Evolutionary conservation across 30 jellyfish, hydroid and myxozoan genomes (phyloP), one percentile per base, ranked within the genome.

Genomic region (Hydra vulgaris): DNA sequence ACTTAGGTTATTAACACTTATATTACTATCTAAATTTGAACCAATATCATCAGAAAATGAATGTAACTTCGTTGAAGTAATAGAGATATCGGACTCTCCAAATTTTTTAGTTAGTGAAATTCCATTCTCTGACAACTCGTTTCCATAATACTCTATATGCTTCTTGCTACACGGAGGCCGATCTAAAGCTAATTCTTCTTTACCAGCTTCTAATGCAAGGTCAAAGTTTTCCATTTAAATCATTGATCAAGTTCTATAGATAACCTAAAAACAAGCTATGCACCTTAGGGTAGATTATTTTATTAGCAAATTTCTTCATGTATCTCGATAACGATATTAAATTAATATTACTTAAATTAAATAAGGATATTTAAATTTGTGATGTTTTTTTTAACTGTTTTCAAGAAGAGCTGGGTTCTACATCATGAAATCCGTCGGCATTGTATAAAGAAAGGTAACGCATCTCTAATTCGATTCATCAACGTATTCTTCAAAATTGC

Each of bases 141-240:
- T n/a, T n/a, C n/a, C n/a, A n/a, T n/a, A n/a, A n/a, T n/a, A n/a
- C n/a, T n/a, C n/a, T n/a, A n/a, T 3, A 40, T 40, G 5, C 12
- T 40, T 40, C 12, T 40, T 40, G 61, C 61, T 40, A 40, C 23
- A 16, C 25, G 75, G 66, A 15, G 85, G 85, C 8, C 85, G 27
- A 53, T 78, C 85, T 18, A 78, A 61, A 19, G 85, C 69, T 52
- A 78, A 75, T 23, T 78, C 85, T 53, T 78, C 77, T 61, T 27
- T 54, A 23, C 85, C 85, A 20, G 24, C 85, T 23, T 78, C 85
- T 53, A 78, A 75, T 61, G 26, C 85, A 78, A 20, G 40, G 54
- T 78, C 85, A 8, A 20, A 54, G 55, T 3, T 78, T 61, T 54
- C 85, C 85, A 78, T 78, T 40, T 40, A 40, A 40, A 40, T 3